Base-by-base conservation (phyloP, 2,797 vertebrate species). In the Artibeus lituratus region DNA sequence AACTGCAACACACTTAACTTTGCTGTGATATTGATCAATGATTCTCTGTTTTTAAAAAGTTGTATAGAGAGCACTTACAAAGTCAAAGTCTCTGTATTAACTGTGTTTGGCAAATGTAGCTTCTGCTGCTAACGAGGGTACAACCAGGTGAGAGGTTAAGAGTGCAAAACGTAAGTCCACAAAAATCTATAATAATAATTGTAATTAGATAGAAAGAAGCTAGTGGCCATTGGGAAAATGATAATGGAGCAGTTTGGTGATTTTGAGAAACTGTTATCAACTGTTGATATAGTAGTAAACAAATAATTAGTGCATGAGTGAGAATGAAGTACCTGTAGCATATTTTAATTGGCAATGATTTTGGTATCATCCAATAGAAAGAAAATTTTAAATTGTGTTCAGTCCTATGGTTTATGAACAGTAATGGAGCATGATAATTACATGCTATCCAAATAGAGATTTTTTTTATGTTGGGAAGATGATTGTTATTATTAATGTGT, bases 341-440 rank as follows among this genome's bases (percentile, higher is more conserved):
- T 47, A 53, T 74, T 92, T 92, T 96, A 86, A 96, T 85, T 82
- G 10, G 3, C 24, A 70, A 19, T 92, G 62, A 59, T 49, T 92
- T 94, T 67, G 7, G 24, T 29, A 65, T 85, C 26, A 67, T 87
- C 65, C 59, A 92, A 59, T 88, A 85, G 90, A 59, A 39, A 72
- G 9, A 84, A 93, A 93, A 73, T 10, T 77, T 80, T 70, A 55
- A 82, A 78, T 83, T 90, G 81, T 55, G 44, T 88, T 72, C 53
- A 67, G 12, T 84, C 26, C 92, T 72, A 92, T 77, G 59, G 44
- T 49, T 90, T 84, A 87, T 94, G 73, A 53, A 3, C 65, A 74
- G 67, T 85, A 90, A 95, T 94, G 69, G 16, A 90, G 73, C 47
- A 90, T 92, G 53, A 85, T 84, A 44, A 87, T 81, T 96, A 90